phyloP scores from a whole-genome alignment of 2,888 invertebrate genomes.

The Hypomecis punctinalis region DNA sequence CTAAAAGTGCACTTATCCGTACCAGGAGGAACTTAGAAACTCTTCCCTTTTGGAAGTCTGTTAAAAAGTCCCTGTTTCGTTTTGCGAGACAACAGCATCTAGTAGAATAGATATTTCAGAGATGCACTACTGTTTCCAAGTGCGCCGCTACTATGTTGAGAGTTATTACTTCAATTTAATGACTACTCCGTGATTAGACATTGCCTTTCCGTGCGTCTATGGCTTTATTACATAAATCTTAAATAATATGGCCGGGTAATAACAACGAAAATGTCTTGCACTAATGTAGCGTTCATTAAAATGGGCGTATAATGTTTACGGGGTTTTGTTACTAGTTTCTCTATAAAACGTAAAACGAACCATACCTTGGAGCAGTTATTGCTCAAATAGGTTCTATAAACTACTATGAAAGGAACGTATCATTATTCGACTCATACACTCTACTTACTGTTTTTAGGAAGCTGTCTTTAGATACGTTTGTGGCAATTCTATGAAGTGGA shows the following conservation, averaged over 20 bases:
- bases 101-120: neutral
- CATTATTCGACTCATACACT: too few relatives aligned
- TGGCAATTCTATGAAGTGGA: too few relatives aligned
- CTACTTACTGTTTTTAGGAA: too few relatives aligned
- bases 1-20: too few relatives aligned
- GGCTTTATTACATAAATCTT: slow-evolving; percentile 78
- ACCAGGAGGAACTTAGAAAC: too few relatives aligned
- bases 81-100: too few relatives aligned
- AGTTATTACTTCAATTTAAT: slow-evolving; percentile 81
- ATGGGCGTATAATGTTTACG: slow-evolving; percentile 55
- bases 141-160: slow-evolving; percentile 72
- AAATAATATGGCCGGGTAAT: slow-evolving; percentile 55
- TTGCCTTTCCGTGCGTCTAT: slow-evolving; percentile 66
- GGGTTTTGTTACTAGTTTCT: slow-evolving; percentile 26
- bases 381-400: neutral
- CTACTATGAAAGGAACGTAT: neutral
- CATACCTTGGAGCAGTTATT: neutral
- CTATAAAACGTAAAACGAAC: slow-evolving; percentile 8
- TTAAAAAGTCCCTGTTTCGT: too few relatives aligned
- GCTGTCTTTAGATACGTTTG: too few relatives aligned
- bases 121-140: slow-evolving; percentile 21
- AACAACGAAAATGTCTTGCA: slow-evolving; percentile 63
- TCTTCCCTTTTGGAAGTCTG: too few relatives aligned
- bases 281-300: slow-evolving; percentile 64
- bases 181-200: slow-evolving; percentile 78